Percentiles rank a stretch among this genome's conserved stretches.
These are phyloP conservation scores for Misgurnus anguillicaudatus DNA, from an alignment of 2,113 vertebrate genomes.

Conservation along the genomic window DNA sequence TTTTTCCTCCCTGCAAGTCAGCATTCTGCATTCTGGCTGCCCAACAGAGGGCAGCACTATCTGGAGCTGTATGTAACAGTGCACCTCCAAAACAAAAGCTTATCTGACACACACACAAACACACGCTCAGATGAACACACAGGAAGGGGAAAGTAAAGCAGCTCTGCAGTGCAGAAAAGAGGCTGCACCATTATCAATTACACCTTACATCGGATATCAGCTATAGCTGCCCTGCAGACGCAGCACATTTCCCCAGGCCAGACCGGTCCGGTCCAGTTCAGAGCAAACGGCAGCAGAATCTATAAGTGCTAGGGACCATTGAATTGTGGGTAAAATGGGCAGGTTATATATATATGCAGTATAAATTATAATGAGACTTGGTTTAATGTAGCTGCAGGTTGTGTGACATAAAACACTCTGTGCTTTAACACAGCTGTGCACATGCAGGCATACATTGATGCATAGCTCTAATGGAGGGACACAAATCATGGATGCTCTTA, in stretches of 20 bases:
- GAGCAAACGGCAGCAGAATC: constrained; percentile 29
- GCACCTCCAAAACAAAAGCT: constrained; percentile 42
- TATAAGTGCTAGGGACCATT: background rate
- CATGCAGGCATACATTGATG: no score
- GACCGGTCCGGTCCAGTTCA: constrained; percentile 25
- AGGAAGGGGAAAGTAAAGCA: constrained; percentile 47
- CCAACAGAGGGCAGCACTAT: constrained; percentile 54
- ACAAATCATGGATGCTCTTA: no score
- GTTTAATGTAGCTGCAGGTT: background rate
- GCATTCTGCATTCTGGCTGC: constrained; percentile 36
- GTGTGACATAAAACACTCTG: no score
- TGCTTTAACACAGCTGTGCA: no score
- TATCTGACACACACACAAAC: constrained; percentile 30
- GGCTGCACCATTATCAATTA: constrained; percentile 65
- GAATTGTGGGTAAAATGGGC: background rate
- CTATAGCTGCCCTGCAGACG: constrained; percentile 60
- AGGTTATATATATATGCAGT: background rate
- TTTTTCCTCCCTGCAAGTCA: constrained; percentile 31
- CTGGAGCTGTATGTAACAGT: constrained; percentile 30
- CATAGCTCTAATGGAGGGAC: no score
- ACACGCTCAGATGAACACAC: constrained; percentile 35
- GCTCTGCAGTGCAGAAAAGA: constrained; percentile 63
- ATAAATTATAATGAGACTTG: background rate
- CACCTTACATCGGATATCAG: constrained; percentile 62
- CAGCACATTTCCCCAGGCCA: constrained; percentile 64